These are phyloP conservation scores for Harpagoxenus sublaevis DNA, from an alignment of 2,888 invertebrate genomes.

Conservation along the genomic window DNA sequence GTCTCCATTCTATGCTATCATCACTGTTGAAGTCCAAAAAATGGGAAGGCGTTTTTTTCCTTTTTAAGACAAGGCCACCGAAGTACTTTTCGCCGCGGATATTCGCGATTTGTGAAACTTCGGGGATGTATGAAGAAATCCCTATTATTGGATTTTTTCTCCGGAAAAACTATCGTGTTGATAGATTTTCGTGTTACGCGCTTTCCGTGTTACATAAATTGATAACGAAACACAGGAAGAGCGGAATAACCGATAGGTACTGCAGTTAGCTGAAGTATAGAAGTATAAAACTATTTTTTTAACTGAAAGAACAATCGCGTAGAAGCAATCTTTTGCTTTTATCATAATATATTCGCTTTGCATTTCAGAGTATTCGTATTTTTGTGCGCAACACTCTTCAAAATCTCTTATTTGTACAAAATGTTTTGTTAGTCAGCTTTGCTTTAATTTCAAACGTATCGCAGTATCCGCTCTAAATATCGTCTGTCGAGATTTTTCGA, in stretches of 20 bases:
- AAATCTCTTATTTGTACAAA: background rate
- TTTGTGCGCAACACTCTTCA: background rate
- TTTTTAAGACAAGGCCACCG: background rate
- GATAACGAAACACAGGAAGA: background rate
- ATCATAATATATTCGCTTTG: background rate
- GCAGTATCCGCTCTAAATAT: background rate
- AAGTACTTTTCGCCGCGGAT: background rate
- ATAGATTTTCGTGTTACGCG: background rate
- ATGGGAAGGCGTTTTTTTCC: background rate
- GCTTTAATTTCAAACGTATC: background rate
- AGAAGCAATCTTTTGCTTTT: background rate
- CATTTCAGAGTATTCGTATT: background rate
- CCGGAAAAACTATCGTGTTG: background rate
- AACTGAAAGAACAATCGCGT: background rate
- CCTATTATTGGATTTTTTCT: background rate
- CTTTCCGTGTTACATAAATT: background rate
- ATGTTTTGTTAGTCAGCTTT: background rate
- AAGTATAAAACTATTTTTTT: background rate
- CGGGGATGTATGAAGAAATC: background rate
- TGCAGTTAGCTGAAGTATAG: background rate
- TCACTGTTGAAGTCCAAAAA: background rate
- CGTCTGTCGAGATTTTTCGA: background rate
- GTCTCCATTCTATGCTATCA: background rate
- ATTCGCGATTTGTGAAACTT: background rate
- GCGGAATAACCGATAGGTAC: background rate